A percentile compares a stretch with the other conserved stretches of the same genome.
Evolutionary conservation across 2,113 vertebrate species (phyloP).

Genomic region (Sebastes schlegelii): DNA sequence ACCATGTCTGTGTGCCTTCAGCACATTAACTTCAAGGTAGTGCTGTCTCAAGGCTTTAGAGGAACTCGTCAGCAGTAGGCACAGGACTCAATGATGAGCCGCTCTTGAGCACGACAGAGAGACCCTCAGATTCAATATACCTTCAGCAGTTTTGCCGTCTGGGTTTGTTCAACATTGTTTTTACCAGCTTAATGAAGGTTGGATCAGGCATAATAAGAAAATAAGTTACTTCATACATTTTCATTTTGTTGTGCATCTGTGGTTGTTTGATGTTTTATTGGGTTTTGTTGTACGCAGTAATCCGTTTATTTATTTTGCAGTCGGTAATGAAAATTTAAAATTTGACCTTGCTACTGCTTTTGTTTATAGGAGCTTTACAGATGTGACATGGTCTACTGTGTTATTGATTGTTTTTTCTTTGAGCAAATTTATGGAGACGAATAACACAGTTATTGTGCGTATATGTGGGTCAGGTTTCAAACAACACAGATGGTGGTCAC

Average conservation of each 20-base stretch:
- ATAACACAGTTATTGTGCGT: not conserved
- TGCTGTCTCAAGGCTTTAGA: slow-evolving; percentile 65
- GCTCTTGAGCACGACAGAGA: slow-evolving; percentile 71
- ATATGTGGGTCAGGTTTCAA: not conserved
- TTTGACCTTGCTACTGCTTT: slow-evolving; percentile 30
- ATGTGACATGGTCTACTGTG: slow-evolving; percentile 6
- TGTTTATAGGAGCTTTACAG: slow-evolving; percentile 9
- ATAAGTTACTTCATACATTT: slow-evolving; percentile 43
- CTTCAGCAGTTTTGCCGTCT: slow-evolving; percentile 57
- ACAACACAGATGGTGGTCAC: not conserved
- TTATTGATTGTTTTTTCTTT: slow-evolving; percentile 39
- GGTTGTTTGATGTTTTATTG: slow-evolving; percentile 31
- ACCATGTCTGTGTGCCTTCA: slow-evolving; percentile 55
- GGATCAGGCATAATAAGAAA: slow-evolving; percentile 39
- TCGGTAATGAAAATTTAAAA: slow-evolving; percentile 14
- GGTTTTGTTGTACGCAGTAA: not conserved
- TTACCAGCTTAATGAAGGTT: slow-evolving; percentile 32
- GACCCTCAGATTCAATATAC: slow-evolving; percentile 64
- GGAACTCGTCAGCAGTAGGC: slow-evolving; percentile 48
- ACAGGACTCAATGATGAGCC: slow-evolving; percentile 69
- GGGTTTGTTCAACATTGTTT: slow-evolving; percentile 45
- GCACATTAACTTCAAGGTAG: slow-evolving; percentile 75
- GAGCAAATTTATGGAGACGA: slow-evolving; percentile 25
- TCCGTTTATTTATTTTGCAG: slow-evolving; percentile 30
- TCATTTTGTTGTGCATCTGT: slow-evolving; percentile 39